Evolutionary conservation across 1,140 invertebrate species (phyloP).

Genomic region (Zaprionus taronus): DNA sequence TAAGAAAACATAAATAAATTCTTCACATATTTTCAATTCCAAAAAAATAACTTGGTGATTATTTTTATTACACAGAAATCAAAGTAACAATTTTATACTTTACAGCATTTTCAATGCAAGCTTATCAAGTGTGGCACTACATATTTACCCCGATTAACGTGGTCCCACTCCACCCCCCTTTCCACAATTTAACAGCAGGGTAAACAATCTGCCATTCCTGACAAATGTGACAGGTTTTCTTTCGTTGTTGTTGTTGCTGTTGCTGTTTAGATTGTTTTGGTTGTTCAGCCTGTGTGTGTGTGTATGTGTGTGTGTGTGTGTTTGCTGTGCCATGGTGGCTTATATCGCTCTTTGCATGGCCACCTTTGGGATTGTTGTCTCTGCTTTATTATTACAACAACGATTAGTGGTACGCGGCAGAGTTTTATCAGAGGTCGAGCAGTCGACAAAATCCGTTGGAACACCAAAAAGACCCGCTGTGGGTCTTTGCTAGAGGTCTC

Average conservation of each 20-base stretch:
- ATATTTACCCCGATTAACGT: not conserved
- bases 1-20: too few relatives aligned
- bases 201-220: not conserved
- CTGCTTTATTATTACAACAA: conserved; percentile 42
- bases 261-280: not conserved
- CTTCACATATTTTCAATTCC: too few relatives aligned
- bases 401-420: conserved; percentile 22
- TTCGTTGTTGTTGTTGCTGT: not conserved
- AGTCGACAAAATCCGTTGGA: not conserved
- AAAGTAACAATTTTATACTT: too few relatives aligned
- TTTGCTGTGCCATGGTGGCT: not conserved
- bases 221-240: not conserved
- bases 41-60: not conserved
- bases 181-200: not conserved
- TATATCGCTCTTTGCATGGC: conserved; percentile 18
- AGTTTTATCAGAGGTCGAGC: conserved; percentile 23
- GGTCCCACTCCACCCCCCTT: not conserved
- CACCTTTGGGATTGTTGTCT: conserved; percentile 31
- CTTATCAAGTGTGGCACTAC: conserved; percentile 17
- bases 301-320: not conserved
- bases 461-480: too few relatives aligned
- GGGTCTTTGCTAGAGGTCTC: conserved; percentile 4
- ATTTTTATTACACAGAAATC: not conserved
- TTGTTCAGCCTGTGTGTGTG: conserved; percentile 11
- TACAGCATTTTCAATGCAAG: not conserved